Conservation (phyloP, 1,140 invertebrate genomes). For the Saxidomus purpurata region DNA sequence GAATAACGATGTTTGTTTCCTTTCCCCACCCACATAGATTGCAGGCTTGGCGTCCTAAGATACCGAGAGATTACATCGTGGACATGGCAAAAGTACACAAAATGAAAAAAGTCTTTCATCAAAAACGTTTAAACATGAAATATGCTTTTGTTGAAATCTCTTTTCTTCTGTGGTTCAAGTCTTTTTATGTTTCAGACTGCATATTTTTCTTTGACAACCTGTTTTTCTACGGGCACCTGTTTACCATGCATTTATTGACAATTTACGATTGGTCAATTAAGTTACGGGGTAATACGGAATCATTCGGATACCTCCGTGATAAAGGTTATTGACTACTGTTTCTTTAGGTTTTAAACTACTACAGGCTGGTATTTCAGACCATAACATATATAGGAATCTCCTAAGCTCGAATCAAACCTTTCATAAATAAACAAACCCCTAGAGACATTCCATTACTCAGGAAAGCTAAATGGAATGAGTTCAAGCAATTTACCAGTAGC, state of each 20-base stretch:
- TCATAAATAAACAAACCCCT: too few relatives aligned
- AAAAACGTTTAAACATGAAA: background rate
- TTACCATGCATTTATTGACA: background rate
- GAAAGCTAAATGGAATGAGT: too few relatives aligned
- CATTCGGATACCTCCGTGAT: background rate
- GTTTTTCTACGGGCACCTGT: background rate
- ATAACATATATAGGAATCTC: too few relatives aligned
- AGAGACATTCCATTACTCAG: too few relatives aligned
- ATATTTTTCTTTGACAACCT: background rate
- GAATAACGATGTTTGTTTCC: background rate
- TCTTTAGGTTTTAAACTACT: too few relatives aligned
- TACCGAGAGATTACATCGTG: background rate
- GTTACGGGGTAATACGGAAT: background rate
- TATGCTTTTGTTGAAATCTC: background rate
- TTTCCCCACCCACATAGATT: background rate
- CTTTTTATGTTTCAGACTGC: background rate
- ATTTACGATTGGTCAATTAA: background rate
- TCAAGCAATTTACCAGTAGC: too few relatives aligned
- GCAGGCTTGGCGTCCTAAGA: slow-evolving; percentile 3
- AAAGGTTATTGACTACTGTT: too few relatives aligned
- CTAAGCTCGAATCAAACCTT: too few relatives aligned
- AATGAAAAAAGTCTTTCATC: background rate
- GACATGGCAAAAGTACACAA: background rate
- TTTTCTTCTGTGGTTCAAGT: background rate
- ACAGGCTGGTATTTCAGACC: too few relatives aligned